Evolutionary conservation across 2,113 vertebrate species (phyloP), one percentile per base, ranked within the genome.

Genomic region (Upupa epops): DNA sequence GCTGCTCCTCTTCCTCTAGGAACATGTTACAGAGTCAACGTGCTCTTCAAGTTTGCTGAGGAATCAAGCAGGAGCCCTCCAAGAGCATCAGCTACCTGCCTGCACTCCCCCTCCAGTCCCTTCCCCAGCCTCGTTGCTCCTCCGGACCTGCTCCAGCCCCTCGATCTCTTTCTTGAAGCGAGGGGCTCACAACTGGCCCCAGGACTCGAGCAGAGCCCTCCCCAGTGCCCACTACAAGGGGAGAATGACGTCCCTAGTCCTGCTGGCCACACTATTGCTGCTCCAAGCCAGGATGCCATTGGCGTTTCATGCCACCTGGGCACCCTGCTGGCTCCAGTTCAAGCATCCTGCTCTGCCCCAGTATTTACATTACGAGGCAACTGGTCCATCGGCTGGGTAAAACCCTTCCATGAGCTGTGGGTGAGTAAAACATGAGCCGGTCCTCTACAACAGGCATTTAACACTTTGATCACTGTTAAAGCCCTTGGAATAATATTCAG

Each of bases 361-460:
- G 89, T 96, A 97, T 96, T 97, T 94, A 96, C 94, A 96, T 96
- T 93, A 94, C 70, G 83, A 97, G 96, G 96, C 96, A 95, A 95
- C 96, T 97, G 97, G 97, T 98, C 97, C 96, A 84, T 86, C 83
- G 95, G 96, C 83, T 96, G 97, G 96, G 96, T 95, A 97, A 97
- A 97, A 58, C 97, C 96, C 96, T 98, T 98, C 97, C 15, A 42
- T 42, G 40, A 15, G 11, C 40, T 42, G 40, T 72, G 59, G 87
- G 72, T 26, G 55, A 94, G 77, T 58, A 66, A 80, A 92, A 48
- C 6, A 42, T 42, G 84, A 88, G 88, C 79, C 92, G 55, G 66
- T 74, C 42, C 11, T 85, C 92, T 90, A 37, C 90, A 85, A 86
- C 78, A 86, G 86, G 88, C 88, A 55, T 95, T 97, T 97, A 97